Evolutionary conservation across 2,888 invertebrate species (phyloP).

Genomic region (Oligia fasciuncula): DNA sequence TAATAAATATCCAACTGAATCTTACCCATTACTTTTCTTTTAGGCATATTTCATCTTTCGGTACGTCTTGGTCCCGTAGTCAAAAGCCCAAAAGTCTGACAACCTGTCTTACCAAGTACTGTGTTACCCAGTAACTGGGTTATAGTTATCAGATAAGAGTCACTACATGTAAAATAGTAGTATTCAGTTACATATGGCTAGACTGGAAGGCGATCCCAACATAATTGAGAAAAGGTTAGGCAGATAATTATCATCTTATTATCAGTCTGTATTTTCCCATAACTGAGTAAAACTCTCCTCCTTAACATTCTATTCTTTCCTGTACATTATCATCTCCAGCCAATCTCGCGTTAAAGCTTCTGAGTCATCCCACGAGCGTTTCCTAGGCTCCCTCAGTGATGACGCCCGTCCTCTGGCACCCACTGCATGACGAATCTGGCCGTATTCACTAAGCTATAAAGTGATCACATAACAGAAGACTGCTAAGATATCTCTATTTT

Average conservation of each 20-base stretch:
- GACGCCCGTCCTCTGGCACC: background rate
- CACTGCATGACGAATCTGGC: background rate
- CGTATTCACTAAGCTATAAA: no score
- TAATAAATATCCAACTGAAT: no score
- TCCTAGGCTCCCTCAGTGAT: background rate
- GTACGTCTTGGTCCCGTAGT: no score
- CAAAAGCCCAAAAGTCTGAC: background rate
- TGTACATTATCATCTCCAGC: no score
- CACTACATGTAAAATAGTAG: background rate
- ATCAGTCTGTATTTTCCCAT: background rate
- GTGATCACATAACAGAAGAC: no score
- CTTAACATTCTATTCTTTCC: background rate
- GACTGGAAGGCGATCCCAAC: no score
- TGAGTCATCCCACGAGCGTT: background rate
- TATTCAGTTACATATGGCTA: background rate
- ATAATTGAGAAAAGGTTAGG: background rate
- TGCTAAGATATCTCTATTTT: no score
- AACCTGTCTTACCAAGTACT: background rate
- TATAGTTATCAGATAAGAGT: background rate
- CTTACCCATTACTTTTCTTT: no score
- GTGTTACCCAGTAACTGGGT: background rate
- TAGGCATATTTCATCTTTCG: no score
- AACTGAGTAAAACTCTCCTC: background rate
- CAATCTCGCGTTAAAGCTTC: background rate
- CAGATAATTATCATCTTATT: background rate